Evolutionary conservation across 2,797 vertebrate species (phyloP).

Genomic region (Diceros bicornis): DNA sequence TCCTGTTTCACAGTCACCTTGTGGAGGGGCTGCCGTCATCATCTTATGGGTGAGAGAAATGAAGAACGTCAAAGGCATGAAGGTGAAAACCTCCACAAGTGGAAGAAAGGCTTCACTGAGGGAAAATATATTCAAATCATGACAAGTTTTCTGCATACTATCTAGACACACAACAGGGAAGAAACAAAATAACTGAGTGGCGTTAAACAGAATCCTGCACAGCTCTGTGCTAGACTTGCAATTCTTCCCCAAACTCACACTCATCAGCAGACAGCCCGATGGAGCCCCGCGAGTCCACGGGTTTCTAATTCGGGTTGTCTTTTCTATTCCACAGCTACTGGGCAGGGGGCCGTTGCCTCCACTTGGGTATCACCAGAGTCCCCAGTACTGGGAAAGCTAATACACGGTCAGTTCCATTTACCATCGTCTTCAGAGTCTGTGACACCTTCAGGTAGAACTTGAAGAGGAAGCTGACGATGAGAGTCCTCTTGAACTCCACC

Average conservation of each 20-base stretch:
- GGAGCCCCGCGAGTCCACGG: no score
- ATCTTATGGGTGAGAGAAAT: background rate
- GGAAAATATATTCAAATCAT: background rate
- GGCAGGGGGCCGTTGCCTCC: background rate
- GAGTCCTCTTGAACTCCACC: constrained; percentile 85
- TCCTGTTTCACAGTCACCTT: background rate
- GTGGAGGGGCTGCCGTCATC: background rate
- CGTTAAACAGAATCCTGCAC: background rate
- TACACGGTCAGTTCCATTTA: constrained; percentile 50
- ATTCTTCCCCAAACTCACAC: background rate
- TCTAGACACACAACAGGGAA: background rate
- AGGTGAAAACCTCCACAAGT: background rate
- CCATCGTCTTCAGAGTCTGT: constrained; percentile 78
- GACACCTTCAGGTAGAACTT: constrained; percentile 88
- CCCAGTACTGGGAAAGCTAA: background rate
- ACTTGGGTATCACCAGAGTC: background rate
- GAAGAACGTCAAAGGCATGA: background rate
- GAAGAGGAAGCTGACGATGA: constrained; percentile 88
- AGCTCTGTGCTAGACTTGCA: background rate
- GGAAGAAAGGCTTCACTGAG: background rate
- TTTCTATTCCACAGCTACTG: background rate
- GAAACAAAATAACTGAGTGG: background rate
- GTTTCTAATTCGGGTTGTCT: background rate
- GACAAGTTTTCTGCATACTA: background rate
- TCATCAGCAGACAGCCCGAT: background rate